These are phyloP conservation scores for Pyrrhura leucotis DNA, from an alignment of 2,797 vertebrate genomes.

Conservation along the genomic window DNA sequence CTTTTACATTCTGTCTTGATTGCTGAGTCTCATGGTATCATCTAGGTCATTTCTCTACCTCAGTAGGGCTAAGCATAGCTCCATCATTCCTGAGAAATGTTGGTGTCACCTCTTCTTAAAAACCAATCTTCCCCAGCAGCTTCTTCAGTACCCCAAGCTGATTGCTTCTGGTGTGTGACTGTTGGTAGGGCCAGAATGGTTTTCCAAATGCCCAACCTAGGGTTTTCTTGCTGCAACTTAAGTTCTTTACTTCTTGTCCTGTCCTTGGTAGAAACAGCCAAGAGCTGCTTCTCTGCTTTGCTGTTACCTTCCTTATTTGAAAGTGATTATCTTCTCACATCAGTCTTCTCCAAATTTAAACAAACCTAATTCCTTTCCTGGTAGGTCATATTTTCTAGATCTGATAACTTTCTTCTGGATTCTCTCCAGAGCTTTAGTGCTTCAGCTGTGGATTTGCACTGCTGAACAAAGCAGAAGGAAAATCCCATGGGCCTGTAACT, in stretches of 20 bases:
- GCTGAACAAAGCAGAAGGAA: slow-evolving; percentile 53
- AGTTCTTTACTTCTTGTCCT: neutral
- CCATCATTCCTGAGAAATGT: neutral
- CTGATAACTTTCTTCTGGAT: slow-evolving; percentile 67
- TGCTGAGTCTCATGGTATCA: neutral
- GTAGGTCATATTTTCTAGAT: slow-evolving; percentile 69
- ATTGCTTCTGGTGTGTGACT: neutral
- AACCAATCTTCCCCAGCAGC: neutral
- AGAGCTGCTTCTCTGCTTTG: slow-evolving; percentile 3
- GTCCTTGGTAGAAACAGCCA: neutral
- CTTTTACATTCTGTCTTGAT: neutral
- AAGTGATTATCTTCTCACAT: slow-evolving; percentile 59
- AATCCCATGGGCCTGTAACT: slow-evolving; percentile 30
- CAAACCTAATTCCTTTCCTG: slow-evolving; percentile 66
- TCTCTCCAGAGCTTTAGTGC: slow-evolving; percentile 25
- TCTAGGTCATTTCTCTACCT: accelerated
- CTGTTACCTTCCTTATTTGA: slow-evolving; percentile 59
- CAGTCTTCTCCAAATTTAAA: slow-evolving; percentile 62
- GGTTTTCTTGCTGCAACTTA: neutral
- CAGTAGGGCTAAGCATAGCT: neutral
- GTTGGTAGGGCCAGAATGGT: neutral
- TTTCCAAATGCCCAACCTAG: accelerated
- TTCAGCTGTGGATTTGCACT: slow-evolving; percentile 50
- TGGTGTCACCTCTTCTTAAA: neutral
- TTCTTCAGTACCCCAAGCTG: neutral